These are phyloP conservation scores for Zelleria hepariella DNA, from an alignment of 2,888 invertebrate species.

Conservation along the genomic window DNA sequence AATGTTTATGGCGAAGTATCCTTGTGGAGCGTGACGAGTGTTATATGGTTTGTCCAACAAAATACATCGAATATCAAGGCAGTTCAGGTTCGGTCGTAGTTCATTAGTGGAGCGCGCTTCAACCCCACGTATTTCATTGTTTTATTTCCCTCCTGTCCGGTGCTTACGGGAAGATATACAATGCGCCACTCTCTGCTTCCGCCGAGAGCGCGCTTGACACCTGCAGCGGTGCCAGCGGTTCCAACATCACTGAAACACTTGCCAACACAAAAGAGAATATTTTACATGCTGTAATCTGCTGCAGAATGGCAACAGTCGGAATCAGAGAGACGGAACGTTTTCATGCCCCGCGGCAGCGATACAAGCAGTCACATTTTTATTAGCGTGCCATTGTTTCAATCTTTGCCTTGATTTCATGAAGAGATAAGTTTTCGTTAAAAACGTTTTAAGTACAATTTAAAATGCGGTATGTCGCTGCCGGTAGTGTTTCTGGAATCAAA, in stretches of 20 bases:
- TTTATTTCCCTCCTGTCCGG: constrained; percentile 40
- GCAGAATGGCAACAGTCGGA: constrained; percentile 14
- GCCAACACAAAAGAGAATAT: constrained; percentile 1
- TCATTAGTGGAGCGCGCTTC: constrained; percentile 47
- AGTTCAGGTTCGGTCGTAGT: constrained; percentile 29
- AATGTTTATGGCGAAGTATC: not conserved
- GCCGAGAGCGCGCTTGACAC: constrained; percentile 23
- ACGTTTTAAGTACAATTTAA: constrained; percentile 37
- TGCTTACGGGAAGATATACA: constrained; percentile 42
- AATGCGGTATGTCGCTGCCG: constrained; percentile 42
- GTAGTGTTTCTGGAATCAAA: constrained; percentile 43
- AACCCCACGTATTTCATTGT: constrained; percentile 48
- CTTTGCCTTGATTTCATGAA: constrained; percentile 52
- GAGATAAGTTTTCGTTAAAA: constrained; percentile 61
- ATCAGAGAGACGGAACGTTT: constrained; percentile 47
- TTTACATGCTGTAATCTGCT: not conserved
- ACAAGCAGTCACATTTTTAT: constrained; percentile 48
- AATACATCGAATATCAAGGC: constrained; percentile 24
- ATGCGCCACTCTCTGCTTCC: constrained; percentile 11
- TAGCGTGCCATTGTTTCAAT: constrained; percentile 67
- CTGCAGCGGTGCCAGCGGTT: constrained; percentile 27
- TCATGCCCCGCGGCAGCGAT: constrained; percentile 43
- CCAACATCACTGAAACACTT: not conserved
- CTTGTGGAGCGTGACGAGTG: not conserved
- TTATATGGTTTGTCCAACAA: not conserved